Base-by-base conservation (phyloP, 1,140 invertebrate species). In the Dinothrombium tinctorium region DNA sequence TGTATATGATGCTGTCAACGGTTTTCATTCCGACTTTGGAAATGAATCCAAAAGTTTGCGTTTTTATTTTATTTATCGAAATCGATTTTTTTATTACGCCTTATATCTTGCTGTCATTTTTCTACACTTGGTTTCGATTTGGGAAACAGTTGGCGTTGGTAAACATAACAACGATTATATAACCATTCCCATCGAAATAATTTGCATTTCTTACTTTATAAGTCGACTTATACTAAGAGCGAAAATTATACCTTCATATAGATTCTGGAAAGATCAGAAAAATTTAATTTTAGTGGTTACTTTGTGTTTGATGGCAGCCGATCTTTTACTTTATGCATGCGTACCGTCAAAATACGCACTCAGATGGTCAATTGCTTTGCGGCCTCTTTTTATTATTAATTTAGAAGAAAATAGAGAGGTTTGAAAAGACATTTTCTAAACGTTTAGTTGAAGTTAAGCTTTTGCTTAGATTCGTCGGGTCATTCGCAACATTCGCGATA, bases 321-420 rank as follows among this genome's bases (percentile, higher is more conserved):
- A 64, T 42, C 62, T 65, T 45, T 47, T 57, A 17, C 50, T 54
- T 40, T 66, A 57, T 49, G 50, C 53, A 20, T 37, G 53, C 12
- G 42, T 62, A 17, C 55, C 54, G 9, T 47, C 44, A 6, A 41
- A 47, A 45, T 36, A 47, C 50, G 28, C 48, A 33, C 12, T 32
- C 17, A 51, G 65, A 29, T 65, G 59, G 57, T 61, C 63, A 5
- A 49, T 63, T 33, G 53, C 57, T 29, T 45, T 66, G 4, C 48
- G 65, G 22, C 60, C 63, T 19, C 49, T 67, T n/a, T 60, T 66
- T 45, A 57, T 64, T 19, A 53, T 66, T 12, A 66, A 65, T 41
- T 62, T 66, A 48, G 56, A 62, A 23, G 63, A 66, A 53, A 60
- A 58, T 41, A 56, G 60, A 46, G 63, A 65, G 53, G 60, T 62